Evolutionary conservation across 2,113 vertebrate species (phyloP).

Genomic region (Stigmatopora nigra): DNA sequence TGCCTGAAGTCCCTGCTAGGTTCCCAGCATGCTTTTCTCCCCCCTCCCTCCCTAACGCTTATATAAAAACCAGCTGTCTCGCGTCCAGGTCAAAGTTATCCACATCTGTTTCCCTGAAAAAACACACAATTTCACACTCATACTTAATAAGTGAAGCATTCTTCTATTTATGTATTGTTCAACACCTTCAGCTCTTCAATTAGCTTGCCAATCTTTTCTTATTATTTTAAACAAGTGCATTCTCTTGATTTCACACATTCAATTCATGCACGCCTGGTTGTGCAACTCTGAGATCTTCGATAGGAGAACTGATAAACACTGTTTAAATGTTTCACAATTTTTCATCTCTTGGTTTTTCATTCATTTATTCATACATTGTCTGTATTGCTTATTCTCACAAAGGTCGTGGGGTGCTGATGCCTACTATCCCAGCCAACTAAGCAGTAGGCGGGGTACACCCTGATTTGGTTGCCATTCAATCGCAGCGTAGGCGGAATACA

Average conservation of each 20-base stretch:
- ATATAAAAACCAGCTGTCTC: slow-evolving; percentile 2
- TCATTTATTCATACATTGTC: not conserved
- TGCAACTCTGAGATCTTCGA: not conserved
- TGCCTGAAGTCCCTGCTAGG: not conserved
- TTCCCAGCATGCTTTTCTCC: not conserved
- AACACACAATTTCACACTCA: not conserved
- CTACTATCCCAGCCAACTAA: too few relatives aligned
- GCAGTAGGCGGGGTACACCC: too few relatives aligned
- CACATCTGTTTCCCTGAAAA: slow-evolving; percentile 1
- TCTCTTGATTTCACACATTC: not conserved
- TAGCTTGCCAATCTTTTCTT: not conserved
- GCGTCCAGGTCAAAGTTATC: not conserved
- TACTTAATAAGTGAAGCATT: not conserved
- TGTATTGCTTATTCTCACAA: too few relatives aligned
- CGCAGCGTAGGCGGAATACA: too few relatives aligned
- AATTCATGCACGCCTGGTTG: not conserved
- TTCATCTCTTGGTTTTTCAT: too few relatives aligned
- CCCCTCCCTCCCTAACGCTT: slow-evolving; percentile 1
- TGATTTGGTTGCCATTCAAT: too few relatives aligned
- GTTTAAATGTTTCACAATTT: not conserved
- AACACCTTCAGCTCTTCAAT: not conserved
- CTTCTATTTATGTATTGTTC: not conserved
- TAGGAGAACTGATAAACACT: not conserved
- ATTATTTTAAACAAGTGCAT: not conserved
- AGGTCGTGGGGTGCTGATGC: too few relatives aligned